phyloP scores from a whole-genome alignment of 2,113 vertebrate genomes.

The Telmatochromis sp. region DNA sequence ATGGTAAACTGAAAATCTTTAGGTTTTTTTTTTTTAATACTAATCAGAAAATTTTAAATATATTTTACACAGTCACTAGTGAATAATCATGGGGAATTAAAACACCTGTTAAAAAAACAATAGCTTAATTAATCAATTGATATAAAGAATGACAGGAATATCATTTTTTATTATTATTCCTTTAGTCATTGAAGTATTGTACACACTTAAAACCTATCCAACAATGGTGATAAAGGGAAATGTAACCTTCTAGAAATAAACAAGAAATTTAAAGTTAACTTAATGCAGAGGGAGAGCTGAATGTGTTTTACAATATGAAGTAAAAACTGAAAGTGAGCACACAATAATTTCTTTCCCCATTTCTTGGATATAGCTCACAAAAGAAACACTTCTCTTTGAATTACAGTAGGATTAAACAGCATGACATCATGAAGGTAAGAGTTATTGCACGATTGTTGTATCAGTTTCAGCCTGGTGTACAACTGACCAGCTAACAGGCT shows the following conservation, averaged over 20 bases:
- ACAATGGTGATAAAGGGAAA: background rate
- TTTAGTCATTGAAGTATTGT: background rate
- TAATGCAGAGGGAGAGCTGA: background rate
- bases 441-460: background rate
- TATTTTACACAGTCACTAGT: background rate
- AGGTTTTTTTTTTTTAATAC: rapidly evolving
- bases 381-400: background rate
- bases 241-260: background rate
- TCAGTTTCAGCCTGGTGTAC: background rate
- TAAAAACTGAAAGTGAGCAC: background rate
- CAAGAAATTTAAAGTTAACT: background rate
- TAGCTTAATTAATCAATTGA: background rate
- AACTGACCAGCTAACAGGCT: background rate
- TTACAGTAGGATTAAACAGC: background rate
- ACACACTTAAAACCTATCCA: background rate
- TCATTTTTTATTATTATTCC: background rate
- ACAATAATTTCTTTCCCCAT: background rate
- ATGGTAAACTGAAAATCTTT: background rate
- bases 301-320: background rate
- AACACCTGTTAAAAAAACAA: background rate
- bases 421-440: background rate
- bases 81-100: background rate
- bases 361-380: background rate
- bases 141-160: background rate
- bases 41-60: background rate